A percentile compares a stretch with the other conserved stretches of the same genome.
phyloP scores from a whole-genome alignment of 2,113 vertebrate species.

The Amphiprion ocellaris region DNA sequence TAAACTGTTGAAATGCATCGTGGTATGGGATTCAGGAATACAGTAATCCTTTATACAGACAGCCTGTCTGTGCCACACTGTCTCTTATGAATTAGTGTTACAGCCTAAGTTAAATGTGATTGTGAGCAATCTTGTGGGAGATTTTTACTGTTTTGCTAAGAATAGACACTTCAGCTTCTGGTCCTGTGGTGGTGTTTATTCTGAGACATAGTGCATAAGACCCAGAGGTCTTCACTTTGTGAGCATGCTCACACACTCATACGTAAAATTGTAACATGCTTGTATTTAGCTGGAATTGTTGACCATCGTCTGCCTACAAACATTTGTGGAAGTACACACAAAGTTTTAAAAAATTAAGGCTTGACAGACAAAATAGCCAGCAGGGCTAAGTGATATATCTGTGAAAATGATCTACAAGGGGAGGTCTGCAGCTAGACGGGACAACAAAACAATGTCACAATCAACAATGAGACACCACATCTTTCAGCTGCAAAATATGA shows the following conservation, averaged over 20 bases:
- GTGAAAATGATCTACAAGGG: too few species aligned
- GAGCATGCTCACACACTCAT: not conserved
- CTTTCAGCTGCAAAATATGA: too few species aligned
- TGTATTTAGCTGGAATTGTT: too few species aligned
- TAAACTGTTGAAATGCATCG: constrained; percentile 22
- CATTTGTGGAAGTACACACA: too few species aligned
- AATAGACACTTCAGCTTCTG: not conserved
- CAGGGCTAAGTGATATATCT: too few species aligned
- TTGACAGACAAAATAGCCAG: too few species aligned
- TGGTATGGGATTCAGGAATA: not conserved
- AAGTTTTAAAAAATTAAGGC: too few species aligned
- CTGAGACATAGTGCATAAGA: not conserved
- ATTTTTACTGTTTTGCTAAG: not conserved
- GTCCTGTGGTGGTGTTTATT: not conserved
- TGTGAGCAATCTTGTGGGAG: not conserved
- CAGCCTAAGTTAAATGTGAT: not conserved
- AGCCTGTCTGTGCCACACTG: not conserved
- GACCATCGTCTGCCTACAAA: too few species aligned
- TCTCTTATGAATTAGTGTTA: not conserved
- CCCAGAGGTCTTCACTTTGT: not conserved
- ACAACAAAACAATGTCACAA: too few species aligned
- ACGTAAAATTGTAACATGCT: too few species aligned
- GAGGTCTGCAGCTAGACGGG: too few species aligned
- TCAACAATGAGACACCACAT: too few species aligned
- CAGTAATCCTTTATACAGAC: not conserved